phyloP scores from a whole-genome alignment of 2,888 invertebrate genomes.

The Eucera pruinosa region DNA sequence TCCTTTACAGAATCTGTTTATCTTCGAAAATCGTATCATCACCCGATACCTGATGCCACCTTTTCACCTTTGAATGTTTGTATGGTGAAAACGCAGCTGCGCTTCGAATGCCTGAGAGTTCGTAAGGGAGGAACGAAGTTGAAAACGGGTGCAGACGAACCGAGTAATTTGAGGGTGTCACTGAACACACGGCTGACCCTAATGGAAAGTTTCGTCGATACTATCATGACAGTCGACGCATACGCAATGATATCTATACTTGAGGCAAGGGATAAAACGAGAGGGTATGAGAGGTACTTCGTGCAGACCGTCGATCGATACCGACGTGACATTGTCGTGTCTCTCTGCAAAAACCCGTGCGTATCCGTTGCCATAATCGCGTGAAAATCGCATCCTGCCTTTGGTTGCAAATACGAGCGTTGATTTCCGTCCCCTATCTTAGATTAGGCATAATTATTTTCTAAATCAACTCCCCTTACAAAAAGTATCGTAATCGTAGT shows the following conservation, averaged over 20 bases:
- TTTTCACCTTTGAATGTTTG: neutral
- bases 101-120: neutral
- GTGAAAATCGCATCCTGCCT: slow-evolving; percentile 8
- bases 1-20: too few species aligned
- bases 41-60: too few species aligned
- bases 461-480: too few species aligned
- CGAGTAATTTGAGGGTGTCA: slow-evolving; percentile 15
- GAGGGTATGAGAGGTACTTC: slow-evolving; percentile 46
- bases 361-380: slow-evolving; percentile 29
- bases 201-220: slow-evolving; percentile 43
- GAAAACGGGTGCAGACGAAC: neutral
- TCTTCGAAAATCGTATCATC: too few species aligned
- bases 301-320: slow-evolving; percentile 51
- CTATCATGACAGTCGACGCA: slow-evolving; percentile 43
- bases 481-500: too few species aligned
- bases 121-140: neutral
- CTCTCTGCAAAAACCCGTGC: slow-evolving; percentile 22
- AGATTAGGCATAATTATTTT: too few species aligned
- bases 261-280: slow-evolving; percentile 50
- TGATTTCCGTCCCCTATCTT: too few species aligned
- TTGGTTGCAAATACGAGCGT: neutral
- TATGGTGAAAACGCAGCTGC: neutral
- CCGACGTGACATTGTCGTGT: slow-evolving; percentile 48
- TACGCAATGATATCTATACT: slow-evolving; percentile 51
- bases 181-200: neutral